Conservation (phyloP, 2,888 invertebrate genomes). For the Eurytoma adleriae region DNA sequence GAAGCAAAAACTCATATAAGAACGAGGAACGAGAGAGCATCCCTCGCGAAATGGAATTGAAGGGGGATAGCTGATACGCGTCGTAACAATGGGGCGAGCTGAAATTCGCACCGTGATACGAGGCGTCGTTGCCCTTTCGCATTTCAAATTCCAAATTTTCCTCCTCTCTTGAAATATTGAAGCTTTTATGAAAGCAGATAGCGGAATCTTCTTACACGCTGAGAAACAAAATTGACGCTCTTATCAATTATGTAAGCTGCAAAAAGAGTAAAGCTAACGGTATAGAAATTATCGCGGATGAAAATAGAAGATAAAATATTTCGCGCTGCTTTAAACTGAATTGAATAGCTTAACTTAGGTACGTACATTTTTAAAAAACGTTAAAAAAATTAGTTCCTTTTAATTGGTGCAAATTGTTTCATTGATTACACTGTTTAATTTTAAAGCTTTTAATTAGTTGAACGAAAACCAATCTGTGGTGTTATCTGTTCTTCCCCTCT, state of each 20-base stretch:
- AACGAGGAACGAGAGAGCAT: conserved; percentile 11
- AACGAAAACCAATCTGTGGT: conserved; percentile 10
- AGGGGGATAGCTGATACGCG: conserved; percentile 57
- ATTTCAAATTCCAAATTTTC: conserved; percentile 40
- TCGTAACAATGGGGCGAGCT: conserved; percentile 53
- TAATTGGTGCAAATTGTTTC: too few relatives aligned
- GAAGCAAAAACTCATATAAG: conserved; percentile 53
- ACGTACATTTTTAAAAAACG: too few relatives aligned
- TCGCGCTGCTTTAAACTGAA: too few relatives aligned
- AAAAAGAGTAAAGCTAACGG: too few relatives aligned
- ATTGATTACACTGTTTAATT: too few relatives aligned
- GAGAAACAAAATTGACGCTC: too few relatives aligned
- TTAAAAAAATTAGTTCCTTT: conserved; percentile 22
- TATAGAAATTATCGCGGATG: too few relatives aligned
- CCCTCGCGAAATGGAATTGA: conserved; percentile 53
- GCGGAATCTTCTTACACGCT: too few relatives aligned
- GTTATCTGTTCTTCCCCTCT: conserved; percentile 3
- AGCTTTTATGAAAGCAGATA: conserved; percentile 4
- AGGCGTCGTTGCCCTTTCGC: not conserved
- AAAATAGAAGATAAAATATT: too few relatives aligned
- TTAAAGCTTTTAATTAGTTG: too few relatives aligned
- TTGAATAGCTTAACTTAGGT: too few relatives aligned
- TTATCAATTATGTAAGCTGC: too few relatives aligned
- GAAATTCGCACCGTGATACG: conserved; percentile 41
- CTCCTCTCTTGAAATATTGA: conserved; percentile 33